Percentiles rank a stretch among this genome's conserved stretches.
phyloP scores from a whole-genome alignment of 2,888 invertebrate species.

The Campoletis raptor region DNA sequence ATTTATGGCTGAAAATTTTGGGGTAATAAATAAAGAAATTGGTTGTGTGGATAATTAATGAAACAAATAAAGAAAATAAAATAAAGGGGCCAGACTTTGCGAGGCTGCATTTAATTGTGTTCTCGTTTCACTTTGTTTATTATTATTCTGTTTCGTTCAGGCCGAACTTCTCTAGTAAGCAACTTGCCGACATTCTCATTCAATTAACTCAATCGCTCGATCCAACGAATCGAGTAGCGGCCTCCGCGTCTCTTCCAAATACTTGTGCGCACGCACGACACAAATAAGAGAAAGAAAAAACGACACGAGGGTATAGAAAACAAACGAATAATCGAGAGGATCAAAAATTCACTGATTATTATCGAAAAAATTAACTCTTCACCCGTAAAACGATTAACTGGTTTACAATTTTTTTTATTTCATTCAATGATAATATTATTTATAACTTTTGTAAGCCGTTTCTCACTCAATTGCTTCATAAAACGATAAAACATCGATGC shows the following conservation, averaged over 20 bases:
- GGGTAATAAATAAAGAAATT: background rate
- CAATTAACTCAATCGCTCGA: constrained; percentile 59
- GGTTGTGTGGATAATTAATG: background rate
- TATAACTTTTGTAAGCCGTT: background rate
- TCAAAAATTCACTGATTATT: background rate
- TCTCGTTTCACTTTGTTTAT: constrained; percentile 43
- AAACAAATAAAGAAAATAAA: background rate
- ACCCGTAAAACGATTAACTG: background rate
- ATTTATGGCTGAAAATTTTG: background rate
- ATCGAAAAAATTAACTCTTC: background rate
- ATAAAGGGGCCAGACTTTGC: constrained; percentile 46
- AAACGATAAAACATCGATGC: constrained; percentile 9
- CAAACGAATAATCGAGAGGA: background rate
- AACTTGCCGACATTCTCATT: constrained; percentile 52
- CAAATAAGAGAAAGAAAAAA: constrained; percentile 12
- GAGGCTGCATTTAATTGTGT: constrained; percentile 65
- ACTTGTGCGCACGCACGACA: constrained; percentile 13
- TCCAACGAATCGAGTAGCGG: constrained; percentile 46
- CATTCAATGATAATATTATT: background rate
- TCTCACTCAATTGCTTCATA: background rate
- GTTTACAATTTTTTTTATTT: background rate
- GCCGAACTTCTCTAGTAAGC: background rate
- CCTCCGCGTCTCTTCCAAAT: constrained; percentile 16
- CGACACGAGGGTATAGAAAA: constrained; percentile 5
- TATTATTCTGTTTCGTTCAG: constrained; percentile 20